phyloP scores from a whole-genome alignment of 2,113 vertebrate genomes.

The Phylloscopus trochiloides region DNA sequence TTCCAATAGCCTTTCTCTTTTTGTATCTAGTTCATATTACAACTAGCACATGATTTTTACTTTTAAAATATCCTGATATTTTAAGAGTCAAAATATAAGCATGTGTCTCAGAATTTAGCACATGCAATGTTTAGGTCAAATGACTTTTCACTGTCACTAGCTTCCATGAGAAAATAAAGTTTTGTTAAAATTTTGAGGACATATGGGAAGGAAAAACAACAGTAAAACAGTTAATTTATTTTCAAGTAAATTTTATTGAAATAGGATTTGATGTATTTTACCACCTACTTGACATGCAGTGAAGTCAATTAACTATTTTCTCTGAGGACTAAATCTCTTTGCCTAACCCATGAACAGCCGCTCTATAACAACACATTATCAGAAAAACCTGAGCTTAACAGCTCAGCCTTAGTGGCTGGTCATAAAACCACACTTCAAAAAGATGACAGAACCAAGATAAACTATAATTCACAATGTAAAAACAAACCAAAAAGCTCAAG shows the following conservation, averaged over 20 bases:
- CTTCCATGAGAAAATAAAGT: neutral
- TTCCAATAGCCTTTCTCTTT: neutral
- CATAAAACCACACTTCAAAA: neutral
- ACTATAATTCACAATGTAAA: neutral
- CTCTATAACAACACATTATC: neutral
- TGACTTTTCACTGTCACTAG: neutral
- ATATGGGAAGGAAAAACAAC: neutral
- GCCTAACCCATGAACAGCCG: rapidly evolving
- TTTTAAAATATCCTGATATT: neutral
- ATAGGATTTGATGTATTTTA: neutral
- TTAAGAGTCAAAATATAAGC: neutral
- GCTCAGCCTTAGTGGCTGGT: neutral
- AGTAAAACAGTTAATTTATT: neutral
- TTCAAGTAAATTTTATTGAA: neutral
- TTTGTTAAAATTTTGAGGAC: neutral
- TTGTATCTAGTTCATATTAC: neutral
- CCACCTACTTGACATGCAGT: neutral
- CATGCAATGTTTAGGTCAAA: neutral
- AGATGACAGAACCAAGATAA: neutral
- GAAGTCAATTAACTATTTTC: neutral
- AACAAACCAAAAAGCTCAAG: neutral
- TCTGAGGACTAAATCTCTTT: neutral
- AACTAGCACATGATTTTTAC: neutral
- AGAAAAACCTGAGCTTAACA: neutral
- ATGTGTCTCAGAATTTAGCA: neutral